Conservation (phyloP, 2,797 vertebrate species). For the Heliangelus exortis region DNA sequence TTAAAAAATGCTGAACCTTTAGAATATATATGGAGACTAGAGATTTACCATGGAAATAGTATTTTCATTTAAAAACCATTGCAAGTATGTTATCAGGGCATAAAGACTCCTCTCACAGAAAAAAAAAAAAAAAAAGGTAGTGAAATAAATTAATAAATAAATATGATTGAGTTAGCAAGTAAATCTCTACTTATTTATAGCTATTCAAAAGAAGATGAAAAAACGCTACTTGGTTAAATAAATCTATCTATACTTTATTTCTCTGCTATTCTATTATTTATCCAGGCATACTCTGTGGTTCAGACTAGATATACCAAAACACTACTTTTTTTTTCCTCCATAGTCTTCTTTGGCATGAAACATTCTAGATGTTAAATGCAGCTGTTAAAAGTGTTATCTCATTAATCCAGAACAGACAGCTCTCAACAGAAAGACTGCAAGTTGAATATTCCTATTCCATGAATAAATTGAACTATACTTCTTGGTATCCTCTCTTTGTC, state of each 20-base stretch:
- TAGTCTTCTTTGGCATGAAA: not conserved
- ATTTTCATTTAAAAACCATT: not conserved
- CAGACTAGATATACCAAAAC: not conserved
- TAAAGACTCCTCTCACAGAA: not conserved
- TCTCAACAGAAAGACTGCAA: not conserved
- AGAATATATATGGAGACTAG: not conserved
- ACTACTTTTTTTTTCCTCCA: rapidly evolving
- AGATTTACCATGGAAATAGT: not conserved
- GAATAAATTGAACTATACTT: not conserved
- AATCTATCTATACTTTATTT: not conserved
- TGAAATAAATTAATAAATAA: not conserved
- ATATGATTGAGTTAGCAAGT: not conserved
- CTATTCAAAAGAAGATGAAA: not conserved
- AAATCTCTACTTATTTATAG: not conserved
- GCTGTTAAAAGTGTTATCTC: not conserved
- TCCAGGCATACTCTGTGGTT: not conserved
- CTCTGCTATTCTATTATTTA: not conserved
- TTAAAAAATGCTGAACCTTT: not conserved
- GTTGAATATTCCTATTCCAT: not conserved
- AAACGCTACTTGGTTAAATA: not conserved
- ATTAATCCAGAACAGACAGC: not conserved
- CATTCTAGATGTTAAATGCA: not conserved
- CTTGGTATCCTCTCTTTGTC: not conserved
- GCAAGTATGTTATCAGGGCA: not conserved
- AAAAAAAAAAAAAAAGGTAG: not conserved